Evolutionary conservation across 2,797 vertebrate genomes (phyloP), one percentile per base, ranked within the genome.

Genomic region (Sciurus vulgaris): DNA sequence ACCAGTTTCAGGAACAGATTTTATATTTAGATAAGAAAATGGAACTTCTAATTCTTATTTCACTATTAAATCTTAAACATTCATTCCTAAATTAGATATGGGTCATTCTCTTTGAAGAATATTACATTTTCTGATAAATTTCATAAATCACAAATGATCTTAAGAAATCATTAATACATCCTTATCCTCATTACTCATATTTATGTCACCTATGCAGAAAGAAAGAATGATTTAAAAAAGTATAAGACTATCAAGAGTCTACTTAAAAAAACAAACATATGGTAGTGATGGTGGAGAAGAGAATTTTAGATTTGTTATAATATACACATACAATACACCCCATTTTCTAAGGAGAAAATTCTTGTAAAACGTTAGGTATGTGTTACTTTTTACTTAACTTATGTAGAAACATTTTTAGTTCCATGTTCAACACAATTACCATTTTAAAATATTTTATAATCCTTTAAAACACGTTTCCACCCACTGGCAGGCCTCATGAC

Each of bases 1-100:
- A 56, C 30, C 61, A 93, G 81, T 69, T 78, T 26, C 28, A 49
- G 77, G 56, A 89, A 79, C 0, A 72, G 54, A 74, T n/a, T 51
- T 78, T 72, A 83, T 72, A 97, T 89, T 95, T 96, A 96, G 56
- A 93, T 72, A 67, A 94, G 67, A 95, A 95, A 77, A 90, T 33
- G 24, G 91, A 96, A 84, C 77, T 92, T 97, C 79, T 73, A 73
- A 93, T 84, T 89, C 73, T 20, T 86, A 86, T 76, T 93, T 96
- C 67, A 89, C 47, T 70, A 82, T 84, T 92, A 89, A 26, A 92
- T 38, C 35, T 97, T 94, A 87, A 73, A 89, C 86, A 83, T 89
- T 76, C 61, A 67, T 54, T 86, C 22, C 51, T 91, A 81, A 93
- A 89, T 90, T 93, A 89, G 72, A 89, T 49, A 78, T 10, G 91